Evolutionary conservation across 2,888 invertebrate genomes (phyloP).

Genomic region (Oasisia sp.): DNA sequence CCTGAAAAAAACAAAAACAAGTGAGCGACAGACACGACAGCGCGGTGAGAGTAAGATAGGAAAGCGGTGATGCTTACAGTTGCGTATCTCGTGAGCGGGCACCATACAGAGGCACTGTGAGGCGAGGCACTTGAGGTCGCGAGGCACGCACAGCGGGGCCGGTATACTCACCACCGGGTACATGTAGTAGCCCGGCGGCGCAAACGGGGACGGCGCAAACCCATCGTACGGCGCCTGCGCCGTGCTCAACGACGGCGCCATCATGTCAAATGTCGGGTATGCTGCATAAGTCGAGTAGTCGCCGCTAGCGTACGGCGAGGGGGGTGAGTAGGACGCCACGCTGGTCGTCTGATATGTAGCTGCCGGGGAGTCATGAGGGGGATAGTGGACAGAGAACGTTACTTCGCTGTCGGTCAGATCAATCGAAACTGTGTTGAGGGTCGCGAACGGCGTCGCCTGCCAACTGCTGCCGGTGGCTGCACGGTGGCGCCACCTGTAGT

Average conservation of each 20-base stretch:
- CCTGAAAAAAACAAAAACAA: not conserved
- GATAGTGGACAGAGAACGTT: conserved; percentile 55
- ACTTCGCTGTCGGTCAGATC: conserved; percentile 61
- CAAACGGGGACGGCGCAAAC: conserved; percentile 24
- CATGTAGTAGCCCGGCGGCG: conserved; percentile 32
- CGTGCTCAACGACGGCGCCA: not conserved
- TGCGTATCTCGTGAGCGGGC: conserved; percentile 55
- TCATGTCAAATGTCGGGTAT: conserved; percentile 6
- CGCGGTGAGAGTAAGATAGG: not conserved
- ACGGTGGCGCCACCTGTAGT: conserved; percentile 21
- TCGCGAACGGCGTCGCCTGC: not conserved
- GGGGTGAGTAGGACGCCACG: not conserved
- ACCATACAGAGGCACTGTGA: conserved; percentile 52
- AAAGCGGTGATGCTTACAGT: conserved; percentile 52
- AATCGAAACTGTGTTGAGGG: conserved; percentile 48
- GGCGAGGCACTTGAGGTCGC: conserved; percentile 41
- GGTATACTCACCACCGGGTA: conserved; percentile 37
- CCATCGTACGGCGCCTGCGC: not conserved
- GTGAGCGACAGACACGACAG: not conserved
- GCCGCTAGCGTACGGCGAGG: not conserved
- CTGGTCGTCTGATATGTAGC: not conserved
- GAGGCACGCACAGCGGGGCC: conserved; percentile 47
- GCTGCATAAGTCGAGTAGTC: not conserved
- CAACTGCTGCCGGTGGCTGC: not conserved
- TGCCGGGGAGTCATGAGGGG: conserved; percentile 47